Conservation (phyloP, 2,113 vertebrate species). For the Nymphicus hollandicus region DNA sequence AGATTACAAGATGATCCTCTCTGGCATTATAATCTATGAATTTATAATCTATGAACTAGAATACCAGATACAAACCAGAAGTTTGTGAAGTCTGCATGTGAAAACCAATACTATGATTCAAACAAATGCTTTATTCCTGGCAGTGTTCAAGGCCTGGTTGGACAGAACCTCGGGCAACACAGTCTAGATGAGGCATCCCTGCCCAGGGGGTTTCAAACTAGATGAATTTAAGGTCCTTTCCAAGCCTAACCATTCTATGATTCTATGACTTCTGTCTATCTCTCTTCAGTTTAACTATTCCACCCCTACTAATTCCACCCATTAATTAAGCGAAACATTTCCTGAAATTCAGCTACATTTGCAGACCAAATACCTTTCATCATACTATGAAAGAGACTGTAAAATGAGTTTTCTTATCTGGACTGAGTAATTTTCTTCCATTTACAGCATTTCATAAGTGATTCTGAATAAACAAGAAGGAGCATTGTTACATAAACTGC, state of each 20-base stretch:
- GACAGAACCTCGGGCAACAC: not conserved
- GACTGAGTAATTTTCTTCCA: not conserved
- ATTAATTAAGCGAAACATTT: not conserved
- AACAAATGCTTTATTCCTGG: not conserved
- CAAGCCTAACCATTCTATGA: not conserved
- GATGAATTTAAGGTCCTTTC: not conserved
- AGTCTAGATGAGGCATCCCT: not conserved
- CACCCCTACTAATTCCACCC: not conserved
- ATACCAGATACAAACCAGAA: not conserved
- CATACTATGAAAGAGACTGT: not conserved
- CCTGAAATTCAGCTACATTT: not conserved
- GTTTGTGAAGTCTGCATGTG: not conserved
- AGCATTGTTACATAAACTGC: not conserved
- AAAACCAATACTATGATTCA: not conserved
- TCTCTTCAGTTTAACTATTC: not conserved
- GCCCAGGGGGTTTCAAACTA: not conserved
- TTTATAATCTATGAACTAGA: slow-evolving; percentile 17
- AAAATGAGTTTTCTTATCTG: not conserved
- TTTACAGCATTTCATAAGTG: not conserved
- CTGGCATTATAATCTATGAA: not conserved
- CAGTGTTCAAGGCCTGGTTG: not conserved
- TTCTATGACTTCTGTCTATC: not conserved
- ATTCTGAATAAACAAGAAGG: not conserved
- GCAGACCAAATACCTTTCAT: not conserved
- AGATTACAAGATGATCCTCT: not conserved